A percentile compares a stretch with the other conserved stretches of the same genome.
Conservation (phyloP, 2,797 vertebrate species). For the Miichthys miiuy region DNA sequence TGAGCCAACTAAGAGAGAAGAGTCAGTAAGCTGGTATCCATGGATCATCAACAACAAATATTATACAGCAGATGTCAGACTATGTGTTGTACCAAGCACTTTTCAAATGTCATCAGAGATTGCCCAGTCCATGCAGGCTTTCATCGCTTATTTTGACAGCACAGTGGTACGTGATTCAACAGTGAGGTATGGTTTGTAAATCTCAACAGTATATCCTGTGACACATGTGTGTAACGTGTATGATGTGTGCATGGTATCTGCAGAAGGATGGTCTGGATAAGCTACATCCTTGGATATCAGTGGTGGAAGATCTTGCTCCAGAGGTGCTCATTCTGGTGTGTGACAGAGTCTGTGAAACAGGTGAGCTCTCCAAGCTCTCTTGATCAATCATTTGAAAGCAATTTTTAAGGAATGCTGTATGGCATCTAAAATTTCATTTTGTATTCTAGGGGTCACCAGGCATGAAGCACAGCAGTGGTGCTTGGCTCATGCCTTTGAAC, state of each 20-base stretch:
- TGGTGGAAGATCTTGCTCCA: slow-evolving; percentile 92
- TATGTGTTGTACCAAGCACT: slow-evolving; percentile 91
- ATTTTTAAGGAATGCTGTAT: neutral
- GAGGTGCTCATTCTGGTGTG: slow-evolving; percentile 98
- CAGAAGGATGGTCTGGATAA: slow-evolving; percentile 92
- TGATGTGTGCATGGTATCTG: slow-evolving; percentile 42
- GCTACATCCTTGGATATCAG: slow-evolving; percentile 91
- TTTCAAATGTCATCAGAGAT: slow-evolving; percentile 90
- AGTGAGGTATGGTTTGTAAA: neutral
- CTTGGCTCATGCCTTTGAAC: slow-evolving; percentile 94
- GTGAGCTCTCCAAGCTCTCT: slow-evolving; percentile 74
- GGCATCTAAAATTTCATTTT: neutral
- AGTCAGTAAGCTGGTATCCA: slow-evolving; percentile 91
- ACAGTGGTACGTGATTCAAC: slow-evolving; percentile 83
- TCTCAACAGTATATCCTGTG: neutral
- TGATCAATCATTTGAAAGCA: neutral
- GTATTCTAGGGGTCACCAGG: slow-evolving; percentile 88
- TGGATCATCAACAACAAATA: slow-evolving; percentile 99
- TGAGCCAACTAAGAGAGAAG: slow-evolving; percentile 79
- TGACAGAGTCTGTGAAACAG: slow-evolving; percentile 91
- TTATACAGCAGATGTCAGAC: slow-evolving; percentile 92
- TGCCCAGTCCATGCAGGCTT: slow-evolving; percentile 92
- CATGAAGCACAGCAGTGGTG: slow-evolving; percentile 98
- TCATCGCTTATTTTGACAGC: slow-evolving; percentile 96
- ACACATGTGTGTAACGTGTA: neutral